Conservation (phyloP, 2,888 invertebrate species). For the Gymnosoma rotundatum region DNA sequence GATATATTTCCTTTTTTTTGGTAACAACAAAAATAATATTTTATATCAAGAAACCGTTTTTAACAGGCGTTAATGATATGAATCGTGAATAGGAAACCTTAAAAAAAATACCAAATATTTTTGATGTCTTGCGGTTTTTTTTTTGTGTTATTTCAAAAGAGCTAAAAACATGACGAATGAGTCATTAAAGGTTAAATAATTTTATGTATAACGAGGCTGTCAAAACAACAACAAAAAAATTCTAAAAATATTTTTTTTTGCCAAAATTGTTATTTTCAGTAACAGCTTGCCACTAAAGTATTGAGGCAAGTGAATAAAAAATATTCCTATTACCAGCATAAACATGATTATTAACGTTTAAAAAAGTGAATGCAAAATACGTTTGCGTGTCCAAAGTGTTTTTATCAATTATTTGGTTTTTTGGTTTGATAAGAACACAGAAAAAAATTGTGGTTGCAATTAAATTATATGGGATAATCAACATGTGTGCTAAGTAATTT, state of each 20-base stretch:
- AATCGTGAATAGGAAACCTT: background rate
- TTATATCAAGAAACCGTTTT: background rate
- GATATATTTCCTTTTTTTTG: no score
- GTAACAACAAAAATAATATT: no score
- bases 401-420: conserved; percentile 58
- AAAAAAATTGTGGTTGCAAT: background rate
- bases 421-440: conserved; percentile 17
- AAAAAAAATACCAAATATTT: background rate
- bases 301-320: background rate
- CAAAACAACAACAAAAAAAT: no score
- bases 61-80: conserved; percentile 35
- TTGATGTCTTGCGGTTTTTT: conserved; percentile 36
- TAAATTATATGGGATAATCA: conserved; percentile 1
- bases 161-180: background rate
- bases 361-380: conserved; percentile 15
- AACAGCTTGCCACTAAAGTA: background rate
- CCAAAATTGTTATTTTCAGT: no score
- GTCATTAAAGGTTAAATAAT: conserved; percentile 20
- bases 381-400: conserved; percentile 61
- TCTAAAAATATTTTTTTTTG: conserved; percentile 3
- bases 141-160: background rate
- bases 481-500: background rate
- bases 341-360: conserved; percentile 23
- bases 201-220: background rate
- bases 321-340: conserved; percentile 18